Conservation (phyloP, 2,113 vertebrate species). For the Procavia capensis region DNA sequence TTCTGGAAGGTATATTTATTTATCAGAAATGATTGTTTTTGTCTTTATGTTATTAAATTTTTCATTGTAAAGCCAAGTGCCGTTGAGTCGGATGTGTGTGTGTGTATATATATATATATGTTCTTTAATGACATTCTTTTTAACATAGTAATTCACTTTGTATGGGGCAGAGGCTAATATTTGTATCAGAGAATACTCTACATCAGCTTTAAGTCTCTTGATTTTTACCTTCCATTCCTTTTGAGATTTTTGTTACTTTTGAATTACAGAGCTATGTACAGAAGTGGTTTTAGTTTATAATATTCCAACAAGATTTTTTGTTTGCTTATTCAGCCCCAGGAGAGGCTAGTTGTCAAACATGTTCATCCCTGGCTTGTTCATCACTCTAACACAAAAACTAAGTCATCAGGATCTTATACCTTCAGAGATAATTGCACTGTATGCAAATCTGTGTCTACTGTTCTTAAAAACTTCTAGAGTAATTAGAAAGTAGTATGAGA, state of each 20-base stretch:
- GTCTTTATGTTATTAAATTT: conserved; percentile 25
- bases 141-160: background rate
- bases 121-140: background rate
- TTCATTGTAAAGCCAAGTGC: too few relatives aligned
- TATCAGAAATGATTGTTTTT: background rate
- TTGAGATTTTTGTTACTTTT: conserved; percentile 18
- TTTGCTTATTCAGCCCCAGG: background rate
- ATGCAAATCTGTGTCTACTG: background rate
- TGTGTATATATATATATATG: too few relatives aligned
- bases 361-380: background rate
- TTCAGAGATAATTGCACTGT: background rate
- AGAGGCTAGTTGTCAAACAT: background rate
- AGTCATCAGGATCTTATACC: background rate
- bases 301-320: background rate
- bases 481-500: background rate
- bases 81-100: too few relatives aligned
- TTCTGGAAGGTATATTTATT: background rate
- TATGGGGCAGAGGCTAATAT: background rate
- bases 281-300: background rate
- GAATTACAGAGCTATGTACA: background rate
- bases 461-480: background rate
- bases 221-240: conserved; percentile 19
- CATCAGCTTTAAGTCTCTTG: background rate
- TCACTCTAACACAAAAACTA: background rate
- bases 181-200: background rate